Percentiles rank a stretch among this genome's conserved stretches.
phyloP scores from a whole-genome alignment of 2,797 vertebrate genomes.

The Coracias cyanogaster region DNA sequence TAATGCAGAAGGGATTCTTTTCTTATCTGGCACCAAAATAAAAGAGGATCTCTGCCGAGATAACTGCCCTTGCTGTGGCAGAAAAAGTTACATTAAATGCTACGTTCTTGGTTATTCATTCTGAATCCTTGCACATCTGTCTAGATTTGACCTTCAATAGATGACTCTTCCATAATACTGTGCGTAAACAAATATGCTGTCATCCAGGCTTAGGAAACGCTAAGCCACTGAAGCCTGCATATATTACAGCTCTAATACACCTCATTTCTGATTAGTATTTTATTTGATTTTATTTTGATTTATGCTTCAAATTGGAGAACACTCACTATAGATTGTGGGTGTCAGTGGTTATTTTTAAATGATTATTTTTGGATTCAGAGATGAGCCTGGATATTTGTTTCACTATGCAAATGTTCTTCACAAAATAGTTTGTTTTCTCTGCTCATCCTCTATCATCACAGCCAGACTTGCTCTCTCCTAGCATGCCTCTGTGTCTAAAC shows the following conservation, averaged over 20 bases:
- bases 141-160: slow-evolving; percentile 54
- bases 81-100: not conserved
- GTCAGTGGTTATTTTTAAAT: slow-evolving; percentile 48
- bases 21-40: not conserved
- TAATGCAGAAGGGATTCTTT: not conserved
- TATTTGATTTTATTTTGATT: slow-evolving; percentile 45
- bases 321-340: slow-evolving; percentile 5
- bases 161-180: slow-evolving; percentile 35
- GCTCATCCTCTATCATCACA: not conserved
- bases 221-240: slow-evolving; percentile 50
- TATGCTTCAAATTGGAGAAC: not conserved
- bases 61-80: not conserved
- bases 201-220: slow-evolving; percentile 46
- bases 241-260: not conserved
- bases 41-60: not conserved
- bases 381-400: slow-evolving; percentile 31
- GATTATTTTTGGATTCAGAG: not conserved
- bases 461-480: not conserved
- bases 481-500: not conserved
- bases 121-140: slow-evolving; percentile 34
- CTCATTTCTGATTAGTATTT: slow-evolving; percentile 45
- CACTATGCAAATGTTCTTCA: not conserved
- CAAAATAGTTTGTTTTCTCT: slow-evolving; percentile 20
- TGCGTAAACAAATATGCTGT: slow-evolving; percentile 40
- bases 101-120: not conserved